These are phyloP conservation scores for Allygus modestus DNA, from an alignment of 2,888 invertebrate species.

Conservation along the genomic window DNA sequence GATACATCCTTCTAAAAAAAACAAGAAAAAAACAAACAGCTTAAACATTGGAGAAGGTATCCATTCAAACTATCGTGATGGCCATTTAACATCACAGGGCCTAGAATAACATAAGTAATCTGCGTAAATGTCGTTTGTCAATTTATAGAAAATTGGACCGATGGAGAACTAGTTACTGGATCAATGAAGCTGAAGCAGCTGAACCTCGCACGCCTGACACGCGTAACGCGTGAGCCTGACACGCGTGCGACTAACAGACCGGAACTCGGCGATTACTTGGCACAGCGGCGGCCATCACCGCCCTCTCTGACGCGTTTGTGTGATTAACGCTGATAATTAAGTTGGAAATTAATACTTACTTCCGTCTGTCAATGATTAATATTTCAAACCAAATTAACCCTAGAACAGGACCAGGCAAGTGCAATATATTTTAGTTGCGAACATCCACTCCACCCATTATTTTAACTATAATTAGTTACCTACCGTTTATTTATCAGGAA, in stretches of 20 bases:
- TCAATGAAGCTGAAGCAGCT: neutral
- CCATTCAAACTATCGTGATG: too few relatives aligned
- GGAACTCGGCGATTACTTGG: conserved; percentile 10
- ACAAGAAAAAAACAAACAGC: too few relatives aligned
- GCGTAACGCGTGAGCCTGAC: neutral
- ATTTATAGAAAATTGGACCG: too few relatives aligned
- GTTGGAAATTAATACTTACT: neutral
- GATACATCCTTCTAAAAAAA: too few relatives aligned
- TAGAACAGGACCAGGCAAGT: neutral
- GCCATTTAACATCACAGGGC: too few relatives aligned
- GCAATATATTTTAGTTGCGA: too few relatives aligned
- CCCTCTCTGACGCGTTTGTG: neutral
- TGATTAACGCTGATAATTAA: neutral
- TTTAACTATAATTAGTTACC: too few relatives aligned
- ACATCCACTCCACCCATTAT: too few relatives aligned
- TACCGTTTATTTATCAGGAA: too few relatives aligned
- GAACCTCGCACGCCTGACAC: neutral
- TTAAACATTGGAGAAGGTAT: too few relatives aligned
- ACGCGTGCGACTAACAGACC: conserved; percentile 25
- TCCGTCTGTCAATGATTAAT: conserved; percentile 1
- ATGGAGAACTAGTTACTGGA: neutral
- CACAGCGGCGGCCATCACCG: neutral
- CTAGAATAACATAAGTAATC: too few relatives aligned
- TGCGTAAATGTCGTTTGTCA: too few relatives aligned
- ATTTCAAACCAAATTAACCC: neutral